phyloP scores from a whole-genome alignment of 2,797 vertebrate species.

The Protonibea diacanthus region DNA sequence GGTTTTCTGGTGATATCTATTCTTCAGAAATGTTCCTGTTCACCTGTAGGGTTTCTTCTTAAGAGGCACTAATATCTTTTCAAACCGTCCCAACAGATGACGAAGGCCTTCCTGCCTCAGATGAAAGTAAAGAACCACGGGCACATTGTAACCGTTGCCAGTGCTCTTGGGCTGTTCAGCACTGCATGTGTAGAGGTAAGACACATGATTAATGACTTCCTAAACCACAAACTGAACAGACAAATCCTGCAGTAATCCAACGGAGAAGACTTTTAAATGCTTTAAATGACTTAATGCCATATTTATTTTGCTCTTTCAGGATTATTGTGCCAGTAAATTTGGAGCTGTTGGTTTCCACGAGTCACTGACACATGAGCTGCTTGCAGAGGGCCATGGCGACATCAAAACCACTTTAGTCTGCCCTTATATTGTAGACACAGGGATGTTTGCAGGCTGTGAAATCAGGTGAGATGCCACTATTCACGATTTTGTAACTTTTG shows the following conservation, averaged over 20 bases:
- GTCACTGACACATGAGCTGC: constrained; percentile 81
- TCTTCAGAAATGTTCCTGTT: background rate
- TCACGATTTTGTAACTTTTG: background rate
- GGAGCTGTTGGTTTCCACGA: constrained; percentile 85
- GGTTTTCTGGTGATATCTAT: too few species aligned
- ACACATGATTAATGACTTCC: background rate
- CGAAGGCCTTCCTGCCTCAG: constrained; percentile 80
- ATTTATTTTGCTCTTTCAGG: constrained; percentile 58
- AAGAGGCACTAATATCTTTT: background rate
- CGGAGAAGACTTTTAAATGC: constrained; percentile 2
- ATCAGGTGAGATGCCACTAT: constrained; percentile 70
- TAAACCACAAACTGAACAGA: background rate
- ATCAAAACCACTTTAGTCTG: constrained; percentile 84
- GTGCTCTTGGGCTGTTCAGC: constrained; percentile 78
- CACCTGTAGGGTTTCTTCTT: background rate
- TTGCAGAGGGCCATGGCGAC: constrained; percentile 72
- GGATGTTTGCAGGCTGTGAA: constrained; percentile 81
- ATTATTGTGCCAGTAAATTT: constrained; percentile 86
- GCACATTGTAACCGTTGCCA: constrained; percentile 78
- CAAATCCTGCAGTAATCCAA: background rate
- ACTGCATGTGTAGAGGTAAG: constrained; percentile 79
- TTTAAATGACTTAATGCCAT: background rate
- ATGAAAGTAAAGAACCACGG: constrained; percentile 75
- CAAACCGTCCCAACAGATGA: constrained; percentile 69
- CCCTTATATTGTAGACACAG: constrained; percentile 82